Conservation (phyloP, 2,888 invertebrate species). For the Petrolisthes manimaculis region DNA sequence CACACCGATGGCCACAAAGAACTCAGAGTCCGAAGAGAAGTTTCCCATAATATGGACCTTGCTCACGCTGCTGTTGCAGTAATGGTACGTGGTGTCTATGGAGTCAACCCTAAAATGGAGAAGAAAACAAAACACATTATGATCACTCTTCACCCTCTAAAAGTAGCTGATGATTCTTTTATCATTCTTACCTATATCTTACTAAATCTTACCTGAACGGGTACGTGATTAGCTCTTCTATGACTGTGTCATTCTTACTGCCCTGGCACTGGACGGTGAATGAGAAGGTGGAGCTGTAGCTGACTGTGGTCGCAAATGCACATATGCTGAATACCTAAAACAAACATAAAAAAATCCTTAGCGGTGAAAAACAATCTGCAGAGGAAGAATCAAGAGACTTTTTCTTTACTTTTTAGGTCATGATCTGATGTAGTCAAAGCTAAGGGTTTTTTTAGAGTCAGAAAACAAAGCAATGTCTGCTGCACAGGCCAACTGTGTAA, state of each 20-base stretch:
- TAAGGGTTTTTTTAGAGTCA: too few relatives aligned
- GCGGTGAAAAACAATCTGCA: neutral
- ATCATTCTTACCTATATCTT: too few relatives aligned
- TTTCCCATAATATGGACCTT: constrained; percentile 69
- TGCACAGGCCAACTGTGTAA: too few relatives aligned
- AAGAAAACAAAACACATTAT: neutral
- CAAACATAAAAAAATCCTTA: neutral
- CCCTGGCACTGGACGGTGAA: neutral
- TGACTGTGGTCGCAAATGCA: neutral
- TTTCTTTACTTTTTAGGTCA: too few relatives aligned
- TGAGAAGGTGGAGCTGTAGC: neutral
- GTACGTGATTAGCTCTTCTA: neutral
- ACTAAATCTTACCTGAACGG: neutral
- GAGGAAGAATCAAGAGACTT: too few relatives aligned
- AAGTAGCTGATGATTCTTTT: neutral
- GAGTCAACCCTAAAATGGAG: constrained; percentile 66
- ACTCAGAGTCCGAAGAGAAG: constrained; percentile 76
- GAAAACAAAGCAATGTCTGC: too few relatives aligned
- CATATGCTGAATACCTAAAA: neutral
- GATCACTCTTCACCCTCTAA: neutral
- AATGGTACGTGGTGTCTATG: neutral
- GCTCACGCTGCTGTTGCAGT: constrained; percentile 43
- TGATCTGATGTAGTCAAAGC: too few relatives aligned
- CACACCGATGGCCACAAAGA: constrained; percentile 79
- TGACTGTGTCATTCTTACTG: neutral